Evolutionary conservation across 2,888 invertebrate genomes (phyloP).

Genomic region (Nymphalis c-album): DNA sequence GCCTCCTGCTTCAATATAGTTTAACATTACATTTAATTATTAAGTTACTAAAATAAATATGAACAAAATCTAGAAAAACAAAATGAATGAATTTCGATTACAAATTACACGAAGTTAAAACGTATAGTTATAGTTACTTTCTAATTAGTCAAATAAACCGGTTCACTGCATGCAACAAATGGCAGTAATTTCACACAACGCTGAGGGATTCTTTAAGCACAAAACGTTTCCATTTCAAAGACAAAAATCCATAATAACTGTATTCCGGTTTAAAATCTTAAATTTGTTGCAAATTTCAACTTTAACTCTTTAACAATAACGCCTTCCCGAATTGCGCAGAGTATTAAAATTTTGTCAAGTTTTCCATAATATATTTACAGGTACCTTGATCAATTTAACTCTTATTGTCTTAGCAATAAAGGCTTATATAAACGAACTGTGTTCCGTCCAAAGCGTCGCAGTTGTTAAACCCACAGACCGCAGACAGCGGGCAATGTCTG

Average conservation of each 20-base stretch:
- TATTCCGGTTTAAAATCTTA: constrained; percentile 14
- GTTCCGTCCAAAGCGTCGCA: constrained; percentile 22
- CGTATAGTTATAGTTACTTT: neutral
- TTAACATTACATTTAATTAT: too few species aligned
- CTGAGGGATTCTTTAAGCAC: constrained; percentile 21
- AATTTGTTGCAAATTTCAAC: constrained; percentile 20
- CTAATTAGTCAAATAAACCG: constrained; percentile 8
- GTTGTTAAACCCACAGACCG: constrained; percentile 55
- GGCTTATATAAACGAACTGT: constrained; percentile 5
- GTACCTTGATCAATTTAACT: constrained; percentile 9
- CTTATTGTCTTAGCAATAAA: constrained; percentile 19
- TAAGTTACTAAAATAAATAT: too few species aligned
- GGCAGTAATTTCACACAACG: constrained; percentile 23
- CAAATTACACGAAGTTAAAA: neutral
- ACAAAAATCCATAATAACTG: constrained; percentile 29
- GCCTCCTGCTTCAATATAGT: too few species aligned
- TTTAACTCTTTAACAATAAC: constrained; percentile 27
- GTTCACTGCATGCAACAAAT: constrained; percentile 20
- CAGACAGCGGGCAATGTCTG: constrained; percentile 61
- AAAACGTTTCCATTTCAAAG: constrained; percentile 24
- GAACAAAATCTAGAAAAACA: too few species aligned
- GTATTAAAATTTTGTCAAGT: constrained; percentile 32
- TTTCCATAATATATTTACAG: constrained; percentile 12
- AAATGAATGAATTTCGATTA: too few species aligned
- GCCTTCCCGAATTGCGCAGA: constrained; percentile 20